Evolutionary conservation across 2,113 vertebrate genomes (phyloP), one percentile per base, ranked within the genome.

Genomic region (Neolamprologus falcicula): DNA sequence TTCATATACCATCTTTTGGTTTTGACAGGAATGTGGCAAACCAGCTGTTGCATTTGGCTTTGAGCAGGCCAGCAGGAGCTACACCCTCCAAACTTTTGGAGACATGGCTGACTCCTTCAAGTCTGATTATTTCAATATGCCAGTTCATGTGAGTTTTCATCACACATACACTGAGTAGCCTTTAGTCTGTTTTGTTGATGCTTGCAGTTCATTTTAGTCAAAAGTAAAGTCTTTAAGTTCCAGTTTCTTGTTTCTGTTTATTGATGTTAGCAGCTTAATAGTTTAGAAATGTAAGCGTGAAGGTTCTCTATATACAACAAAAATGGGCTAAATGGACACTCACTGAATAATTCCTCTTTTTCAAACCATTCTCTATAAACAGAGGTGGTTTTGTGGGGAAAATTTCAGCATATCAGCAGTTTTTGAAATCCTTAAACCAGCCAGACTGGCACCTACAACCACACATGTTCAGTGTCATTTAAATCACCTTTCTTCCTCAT

Each of bases 41-140:
- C 98, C 97, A 84, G 97, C 98, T 40, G 99, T 99, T 84, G 98
- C 99, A 1, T 99, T 99, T 95, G 99, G 98, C 45, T 99, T 99
- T 92, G 99, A 99, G 84, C 99, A 99, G 92, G 99, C 99, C 33
- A 93, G 97, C 86, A 97, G 98, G 87, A 97, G 98, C 94, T 99
- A 99, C 83, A 98, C 97, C 1, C 97, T 99, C 1, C 98, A 98
- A 45, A 93, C 97, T 0, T 99, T 99, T 82, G 99, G 99, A 66
- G 98, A 99, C 87, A 99, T 99, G 99, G 99, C 99, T 3, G 99
- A 99, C 88, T 97, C 98, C 0, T 99, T 99, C 94, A 99, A 99
- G 89, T 99, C 99, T 2, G 98, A 99, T 93, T 99, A 99, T 88
- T 99, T 99, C 88, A 99, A 99, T 96, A 99, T 99, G 99, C 99